A percentile compares a stretch with the other conserved stretches of the same genome.
Evolutionary conservation across 2,797 vertebrate genomes (phyloP).

Genomic region (Acipenser transmontanus): DNA sequence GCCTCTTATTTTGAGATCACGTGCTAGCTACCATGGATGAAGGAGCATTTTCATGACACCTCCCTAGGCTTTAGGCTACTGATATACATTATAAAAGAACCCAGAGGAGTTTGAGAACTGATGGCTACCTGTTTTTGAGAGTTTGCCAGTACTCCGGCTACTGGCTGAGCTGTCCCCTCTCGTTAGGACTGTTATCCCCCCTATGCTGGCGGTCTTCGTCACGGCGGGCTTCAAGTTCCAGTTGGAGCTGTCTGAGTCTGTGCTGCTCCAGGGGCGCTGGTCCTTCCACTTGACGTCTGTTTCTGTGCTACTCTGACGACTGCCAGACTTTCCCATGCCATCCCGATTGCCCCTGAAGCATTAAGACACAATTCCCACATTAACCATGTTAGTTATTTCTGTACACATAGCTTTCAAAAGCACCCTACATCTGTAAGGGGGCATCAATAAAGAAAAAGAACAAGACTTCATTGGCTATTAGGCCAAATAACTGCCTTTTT

Average conservation of each 20-base stretch:
- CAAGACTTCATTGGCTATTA: too few relatives aligned
- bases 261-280: conserved; percentile 91
- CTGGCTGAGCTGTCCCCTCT: conserved; percentile 65
- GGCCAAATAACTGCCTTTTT: too few relatives aligned
- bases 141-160: conserved; percentile 62
- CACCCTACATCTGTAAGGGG: too few relatives aligned
- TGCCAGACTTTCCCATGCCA: conserved; percentile 75
- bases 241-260: conserved; percentile 84
- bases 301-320: conserved; percentile 88
- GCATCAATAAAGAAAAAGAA: too few relatives aligned
- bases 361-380: conserved; percentile 3
- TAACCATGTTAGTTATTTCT: neutral
- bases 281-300: conserved; percentile 76
- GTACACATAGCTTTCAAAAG: too few relatives aligned
- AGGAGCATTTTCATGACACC: too few relatives aligned
- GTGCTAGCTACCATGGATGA: too few relatives aligned
- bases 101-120: too few relatives aligned
- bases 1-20: too few relatives aligned
- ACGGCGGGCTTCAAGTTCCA: conserved; percentile 69
- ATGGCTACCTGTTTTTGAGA: conserved; percentile 68
- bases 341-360: conserved; percentile 73
- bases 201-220: conserved; percentile 69
- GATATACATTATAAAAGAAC: too few relatives aligned
- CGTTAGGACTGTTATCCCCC: conserved; percentile 65
- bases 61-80: too few relatives aligned